phyloP scores from a whole-genome alignment of 2,113 vertebrate genomes.

The Pelecanus crispus region DNA sequence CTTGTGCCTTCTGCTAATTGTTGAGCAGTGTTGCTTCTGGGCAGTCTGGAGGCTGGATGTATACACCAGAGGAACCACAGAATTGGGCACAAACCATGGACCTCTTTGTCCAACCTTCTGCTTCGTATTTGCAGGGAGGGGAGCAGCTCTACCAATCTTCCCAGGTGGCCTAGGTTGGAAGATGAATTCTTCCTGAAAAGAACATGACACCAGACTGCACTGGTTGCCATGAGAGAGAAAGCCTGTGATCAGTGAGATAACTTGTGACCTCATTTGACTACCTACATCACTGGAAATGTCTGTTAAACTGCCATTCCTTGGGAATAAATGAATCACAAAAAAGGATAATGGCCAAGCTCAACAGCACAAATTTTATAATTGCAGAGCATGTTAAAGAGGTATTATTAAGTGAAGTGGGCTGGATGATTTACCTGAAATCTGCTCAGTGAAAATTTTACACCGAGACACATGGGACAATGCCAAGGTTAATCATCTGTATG shows the following conservation, averaged over 20 bases:
- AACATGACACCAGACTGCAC: neutral
- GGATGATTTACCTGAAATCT: neutral
- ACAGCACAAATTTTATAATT: neutral
- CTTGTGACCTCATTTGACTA: neutral
- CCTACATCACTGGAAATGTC: neutral
- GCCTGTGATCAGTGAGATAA: neutral
- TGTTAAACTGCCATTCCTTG: neutral
- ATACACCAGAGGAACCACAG: neutral
- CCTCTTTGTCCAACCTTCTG: neutral
- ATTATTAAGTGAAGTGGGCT: neutral
- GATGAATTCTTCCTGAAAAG: neutral
- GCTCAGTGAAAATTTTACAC: neutral
- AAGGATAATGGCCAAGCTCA: neutral
- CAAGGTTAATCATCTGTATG: neutral
- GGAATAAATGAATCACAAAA: neutral
- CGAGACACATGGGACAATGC: neutral
- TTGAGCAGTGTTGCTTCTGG: neutral
- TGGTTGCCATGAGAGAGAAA: neutral
- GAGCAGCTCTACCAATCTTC: neutral
- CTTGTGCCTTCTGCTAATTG: neutral
- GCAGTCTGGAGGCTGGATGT: neutral
- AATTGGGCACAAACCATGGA: neutral
- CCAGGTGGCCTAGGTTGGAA: neutral
- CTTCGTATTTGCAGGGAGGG: neutral
- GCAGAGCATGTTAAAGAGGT: neutral